phyloP scores from a whole-genome alignment of 2,888 invertebrate genomes.

The Acanthosepion pharaonis region DNA sequence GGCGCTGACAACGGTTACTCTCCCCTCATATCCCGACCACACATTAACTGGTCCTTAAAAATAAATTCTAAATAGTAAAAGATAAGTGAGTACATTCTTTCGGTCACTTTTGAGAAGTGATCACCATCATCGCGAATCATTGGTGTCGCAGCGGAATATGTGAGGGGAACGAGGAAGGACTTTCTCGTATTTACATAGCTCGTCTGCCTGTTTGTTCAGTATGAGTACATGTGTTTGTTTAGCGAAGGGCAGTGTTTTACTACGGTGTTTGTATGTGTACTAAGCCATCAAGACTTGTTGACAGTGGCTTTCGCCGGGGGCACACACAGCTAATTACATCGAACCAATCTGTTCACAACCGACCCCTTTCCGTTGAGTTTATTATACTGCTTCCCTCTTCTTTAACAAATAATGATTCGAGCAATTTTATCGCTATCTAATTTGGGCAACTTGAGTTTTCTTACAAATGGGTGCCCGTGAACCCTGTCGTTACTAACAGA shows the following conservation, averaged over 20 bases:
- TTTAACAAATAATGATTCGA: background rate
- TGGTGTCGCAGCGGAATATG: background rate
- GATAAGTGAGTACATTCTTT: too few relatives aligned
- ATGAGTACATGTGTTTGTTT: conserved; percentile 6
- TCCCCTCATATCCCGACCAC: too few relatives aligned
- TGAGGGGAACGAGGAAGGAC: background rate
- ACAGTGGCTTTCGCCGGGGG: background rate
- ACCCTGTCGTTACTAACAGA: background rate
- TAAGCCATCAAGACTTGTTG: conserved; percentile 21
- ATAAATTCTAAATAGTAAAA: too few relatives aligned
- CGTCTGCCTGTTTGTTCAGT: background rate
- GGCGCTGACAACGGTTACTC: too few relatives aligned
- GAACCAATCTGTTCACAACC: background rate
- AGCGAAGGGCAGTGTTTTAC: background rate
- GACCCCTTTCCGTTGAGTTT: background rate
- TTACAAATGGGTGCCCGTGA: background rate
- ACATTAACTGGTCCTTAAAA: too few relatives aligned
- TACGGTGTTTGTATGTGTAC: conserved; percentile 22
- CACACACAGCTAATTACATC: background rate
- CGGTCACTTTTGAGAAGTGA: background rate
- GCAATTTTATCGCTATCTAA: background rate
- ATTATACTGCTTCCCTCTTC: background rate
- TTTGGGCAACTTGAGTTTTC: conserved; percentile 2
- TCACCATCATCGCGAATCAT: background rate
- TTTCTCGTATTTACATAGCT: background rate